These are phyloP conservation scores for Ctenopoma kingsleyae DNA, from an alignment of 2,797 vertebrate species.

Conservation along the genomic window DNA sequence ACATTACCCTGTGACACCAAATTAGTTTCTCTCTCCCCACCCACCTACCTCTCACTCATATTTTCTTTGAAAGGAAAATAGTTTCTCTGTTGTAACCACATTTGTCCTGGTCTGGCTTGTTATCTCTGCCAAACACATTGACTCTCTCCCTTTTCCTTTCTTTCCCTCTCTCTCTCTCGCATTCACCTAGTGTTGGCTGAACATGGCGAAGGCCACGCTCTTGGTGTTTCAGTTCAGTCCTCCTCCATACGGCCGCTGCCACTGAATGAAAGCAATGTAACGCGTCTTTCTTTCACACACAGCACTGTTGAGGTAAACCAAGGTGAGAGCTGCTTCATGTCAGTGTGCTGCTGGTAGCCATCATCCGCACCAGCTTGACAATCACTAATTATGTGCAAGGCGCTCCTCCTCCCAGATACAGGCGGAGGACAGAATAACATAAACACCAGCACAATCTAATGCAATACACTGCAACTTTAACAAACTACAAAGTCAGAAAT, in stretches of 20 bases:
- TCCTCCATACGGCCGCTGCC: conserved; percentile 1
- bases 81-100: conserved; percentile 16
- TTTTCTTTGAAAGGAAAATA: conserved; percentile 15
- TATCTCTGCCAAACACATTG: conserved; percentile 50
- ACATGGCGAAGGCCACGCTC: conserved; percentile 8
- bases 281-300: neutral
- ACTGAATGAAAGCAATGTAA: neutral
- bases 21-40: neutral
- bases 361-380: neutral
- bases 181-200: conserved; percentile 1
- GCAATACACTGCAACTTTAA: neutral
- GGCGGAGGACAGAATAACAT: neutral
- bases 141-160: conserved; percentile 1
- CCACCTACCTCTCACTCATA: neutral
- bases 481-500: neutral
- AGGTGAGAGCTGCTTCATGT: conserved; percentile 19
- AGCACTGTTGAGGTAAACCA: neutral
- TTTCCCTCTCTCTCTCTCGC: neutral
- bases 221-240: conserved; percentile 1
- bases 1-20: neutral
- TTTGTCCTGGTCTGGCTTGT: conserved; percentile 42
- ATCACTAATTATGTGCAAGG: neutral
- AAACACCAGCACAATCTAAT: neutral
- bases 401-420: neutral
- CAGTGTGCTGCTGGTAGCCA: neutral